Base-by-base conservation (phyloP, 2,113 vertebrate genomes). In the Microcebus lehilahytsara region DNA sequence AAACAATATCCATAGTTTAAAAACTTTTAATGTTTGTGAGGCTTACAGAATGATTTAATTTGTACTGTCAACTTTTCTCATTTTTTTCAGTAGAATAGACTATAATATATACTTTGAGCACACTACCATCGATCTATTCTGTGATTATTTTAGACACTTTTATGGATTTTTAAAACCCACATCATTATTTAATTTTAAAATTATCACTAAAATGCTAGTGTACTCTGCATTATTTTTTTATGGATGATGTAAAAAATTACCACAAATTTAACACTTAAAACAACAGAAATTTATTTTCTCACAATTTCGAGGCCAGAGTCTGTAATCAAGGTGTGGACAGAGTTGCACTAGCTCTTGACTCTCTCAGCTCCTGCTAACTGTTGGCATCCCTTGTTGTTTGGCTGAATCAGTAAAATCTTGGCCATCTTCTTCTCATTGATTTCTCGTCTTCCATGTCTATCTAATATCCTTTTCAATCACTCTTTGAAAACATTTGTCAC, bases 291-390 rank as follows among this genome's bases (percentile, higher is more conserved):
- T 56, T 58, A 14, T 75, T 23, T 67, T 62, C 4, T 92, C 34
- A 58, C 9, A 80, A 8, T 64, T 51, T 49, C 10, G 6, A 80
- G 9, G 9, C 5, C 37, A 14, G 11, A n/a, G 3, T 53, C 12
- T 93, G 34, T 51, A 81, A 96, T 46, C n/a, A n/a, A 67, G 42
- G 5, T 79, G 2, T 12, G 22, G 13, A 23, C 3, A 56, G 0
- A 0, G 2, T 11, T 30, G 0, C 6, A 10, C 9, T 60, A 0
- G 1, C 32, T 91, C 32, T 46, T n/a, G 22, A 9, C 4, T 64
- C 34, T 69, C 10, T 53, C 12, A 53, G 62, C 27, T 56, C 49
- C 34, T 32, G 9, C 17, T 25, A 1, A 9, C 25, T 85, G 32
- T 13, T 25, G 9, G 6, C 1, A n/a, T 67, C 72, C 37, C 2